Percentiles rank a stretch among this genome's conserved stretches.
Evolutionary conservation across 2,888 invertebrate genomes (phyloP).

Genomic region (Drosophila diplacantha): DNA sequence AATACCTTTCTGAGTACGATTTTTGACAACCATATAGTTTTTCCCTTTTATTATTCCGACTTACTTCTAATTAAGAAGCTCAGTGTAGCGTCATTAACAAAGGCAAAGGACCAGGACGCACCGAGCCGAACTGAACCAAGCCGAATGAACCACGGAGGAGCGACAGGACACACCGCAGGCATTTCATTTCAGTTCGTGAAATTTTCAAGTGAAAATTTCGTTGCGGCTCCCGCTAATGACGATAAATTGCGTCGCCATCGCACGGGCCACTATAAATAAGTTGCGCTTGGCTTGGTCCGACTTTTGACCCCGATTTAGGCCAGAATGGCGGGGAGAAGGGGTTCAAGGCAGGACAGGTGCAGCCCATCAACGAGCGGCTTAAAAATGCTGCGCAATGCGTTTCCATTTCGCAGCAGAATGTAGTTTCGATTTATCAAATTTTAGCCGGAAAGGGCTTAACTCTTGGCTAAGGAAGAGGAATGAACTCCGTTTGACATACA

Average conservation of each 20-base stretch:
- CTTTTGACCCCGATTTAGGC: conserved; percentile 33
- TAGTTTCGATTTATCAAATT: conserved; percentile 29
- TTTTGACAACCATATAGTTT: no score
- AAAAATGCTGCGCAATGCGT: conserved; percentile 46
- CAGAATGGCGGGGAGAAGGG: background rate
- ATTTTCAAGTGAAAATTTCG: conserved; percentile 69
- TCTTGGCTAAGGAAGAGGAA: background rate
- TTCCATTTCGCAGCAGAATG: conserved; percentile 22
- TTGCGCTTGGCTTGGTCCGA: conserved; percentile 50
- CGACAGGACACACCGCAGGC: conserved; percentile 57
- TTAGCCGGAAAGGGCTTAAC: conserved; percentile 2
- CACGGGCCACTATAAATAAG: conserved; percentile 66
- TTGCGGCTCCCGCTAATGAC: conserved; percentile 63
- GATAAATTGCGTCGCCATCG: conserved; percentile 64
- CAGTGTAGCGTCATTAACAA: conserved; percentile 43
- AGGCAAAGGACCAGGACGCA: conserved; percentile 26
- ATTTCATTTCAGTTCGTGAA: conserved; percentile 65
- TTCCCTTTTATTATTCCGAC: background rate
- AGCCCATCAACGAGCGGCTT: conserved; percentile 42
- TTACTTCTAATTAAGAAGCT: background rate
- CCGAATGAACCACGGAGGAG: conserved; percentile 30
- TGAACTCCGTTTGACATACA: no score
- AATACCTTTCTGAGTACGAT: no score
- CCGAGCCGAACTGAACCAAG: conserved; percentile 4
- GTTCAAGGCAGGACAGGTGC: conserved; percentile 35